phyloP scores from a whole-genome alignment of 2,888 invertebrate species.

The Phrixothrix hirtus region DNA sequence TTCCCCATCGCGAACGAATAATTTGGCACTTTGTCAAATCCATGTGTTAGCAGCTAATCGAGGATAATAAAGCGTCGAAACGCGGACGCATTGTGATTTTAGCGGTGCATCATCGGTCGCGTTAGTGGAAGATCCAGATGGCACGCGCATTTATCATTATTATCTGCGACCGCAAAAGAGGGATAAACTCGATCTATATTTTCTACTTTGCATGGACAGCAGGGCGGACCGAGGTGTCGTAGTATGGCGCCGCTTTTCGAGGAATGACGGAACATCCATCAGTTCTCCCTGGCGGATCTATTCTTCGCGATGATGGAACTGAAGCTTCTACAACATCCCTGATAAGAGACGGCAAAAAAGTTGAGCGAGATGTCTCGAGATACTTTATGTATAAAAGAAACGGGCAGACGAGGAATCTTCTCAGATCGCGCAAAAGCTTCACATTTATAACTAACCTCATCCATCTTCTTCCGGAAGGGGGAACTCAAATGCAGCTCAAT shows the following conservation, averaged over 20 bases:
- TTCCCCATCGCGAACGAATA: constrained; percentile 33
- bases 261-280: constrained; percentile 51
- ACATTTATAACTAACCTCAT: constrained; percentile 62
- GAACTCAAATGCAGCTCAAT: constrained; percentile 59
- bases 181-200: constrained; percentile 38
- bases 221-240: constrained; percentile 33
- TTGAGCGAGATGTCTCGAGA: constrained; percentile 51
- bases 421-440: constrained; percentile 58
- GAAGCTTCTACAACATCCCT: constrained; percentile 56
- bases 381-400: constrained; percentile 57
- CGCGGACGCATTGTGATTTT: constrained; percentile 22
- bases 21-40: constrained; percentile 35
- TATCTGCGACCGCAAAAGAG: constrained; percentile 25
- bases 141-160: constrained; percentile 28
- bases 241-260: constrained; percentile 25
- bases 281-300: constrained; percentile 41
- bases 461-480: constrained; percentile 57
- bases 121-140: constrained; percentile 28
- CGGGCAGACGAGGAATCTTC: constrained; percentile 53
- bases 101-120: no score
- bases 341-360: constrained; percentile 54
- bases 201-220: constrained; percentile 40
- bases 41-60: constrained; percentile 26
- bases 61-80: constrained; percentile 29
- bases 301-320: constrained; percentile 55